Conservation (phyloP, 2,113 vertebrate species). For the Datnioides undecimradiatus region DNA sequence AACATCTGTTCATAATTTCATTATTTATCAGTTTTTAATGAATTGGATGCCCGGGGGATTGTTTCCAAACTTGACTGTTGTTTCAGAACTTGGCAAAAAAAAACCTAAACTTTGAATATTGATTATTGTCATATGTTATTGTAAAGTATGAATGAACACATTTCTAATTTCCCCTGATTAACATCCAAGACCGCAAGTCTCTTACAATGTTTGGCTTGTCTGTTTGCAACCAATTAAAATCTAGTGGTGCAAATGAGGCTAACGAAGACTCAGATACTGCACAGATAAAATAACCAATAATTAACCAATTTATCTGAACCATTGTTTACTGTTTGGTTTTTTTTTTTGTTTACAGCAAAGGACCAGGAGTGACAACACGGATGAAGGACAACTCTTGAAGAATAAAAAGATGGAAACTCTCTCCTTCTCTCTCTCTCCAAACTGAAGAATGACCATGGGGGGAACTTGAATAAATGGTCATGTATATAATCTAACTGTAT, state of each 20-base stretch:
- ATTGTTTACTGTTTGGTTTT: neutral
- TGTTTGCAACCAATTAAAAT: no score
- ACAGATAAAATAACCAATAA: neutral
- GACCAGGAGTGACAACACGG: neutral
- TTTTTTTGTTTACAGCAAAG: conserved; percentile 8
- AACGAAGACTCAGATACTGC: neutral
- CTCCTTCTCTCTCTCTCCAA: neutral
- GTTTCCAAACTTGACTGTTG: no score
- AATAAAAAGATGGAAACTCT: neutral
- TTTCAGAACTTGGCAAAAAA: neutral
- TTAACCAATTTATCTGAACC: no score
- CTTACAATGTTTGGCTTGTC: no score
- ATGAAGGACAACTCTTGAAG: neutral
- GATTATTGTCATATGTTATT: neutral
- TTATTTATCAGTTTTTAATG: no score
- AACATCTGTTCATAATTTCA: no score
- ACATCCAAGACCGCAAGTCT: neutral
- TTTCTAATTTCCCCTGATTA: neutral
- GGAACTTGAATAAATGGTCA: neutral
- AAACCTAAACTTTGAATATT: neutral
- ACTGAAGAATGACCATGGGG: neutral
- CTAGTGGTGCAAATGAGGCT: no score
- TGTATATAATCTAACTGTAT: neutral
- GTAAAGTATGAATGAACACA: neutral
- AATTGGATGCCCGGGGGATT: no score